Conservation (phyloP, 2,888 invertebrate species). For the Tortricodes alternella region DNA sequence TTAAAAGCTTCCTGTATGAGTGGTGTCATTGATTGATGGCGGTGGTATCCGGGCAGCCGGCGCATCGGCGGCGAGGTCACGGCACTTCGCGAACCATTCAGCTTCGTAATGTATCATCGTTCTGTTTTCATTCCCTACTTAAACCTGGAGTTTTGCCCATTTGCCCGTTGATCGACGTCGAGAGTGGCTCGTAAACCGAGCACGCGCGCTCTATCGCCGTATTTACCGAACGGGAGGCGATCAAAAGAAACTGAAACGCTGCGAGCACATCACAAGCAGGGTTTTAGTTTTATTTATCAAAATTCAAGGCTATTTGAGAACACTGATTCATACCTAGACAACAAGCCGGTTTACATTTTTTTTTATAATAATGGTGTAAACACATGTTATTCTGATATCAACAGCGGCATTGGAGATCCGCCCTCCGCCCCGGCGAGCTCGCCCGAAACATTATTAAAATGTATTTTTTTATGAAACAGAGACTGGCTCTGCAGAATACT, state of each 20-base stretch:
- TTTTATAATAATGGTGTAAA: slow-evolving; percentile 20
- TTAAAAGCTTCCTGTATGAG: slow-evolving; percentile 16
- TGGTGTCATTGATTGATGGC: slow-evolving; percentile 20
- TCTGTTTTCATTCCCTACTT: slow-evolving; percentile 25
- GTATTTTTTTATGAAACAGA: slow-evolving; percentile 20
- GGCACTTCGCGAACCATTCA: background rate
- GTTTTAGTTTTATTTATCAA: slow-evolving; percentile 19
- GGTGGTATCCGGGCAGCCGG: background rate
- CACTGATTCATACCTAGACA: slow-evolving; percentile 19
- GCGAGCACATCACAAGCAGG: slow-evolving; percentile 13
- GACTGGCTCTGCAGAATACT: slow-evolving; percentile 10
- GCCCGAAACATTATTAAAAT: slow-evolving; percentile 10
- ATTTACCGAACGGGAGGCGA: slow-evolving; percentile 26
- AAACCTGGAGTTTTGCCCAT: slow-evolving; percentile 28
- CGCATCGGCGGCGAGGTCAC: background rate
- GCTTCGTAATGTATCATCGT: slow-evolving; percentile 20
- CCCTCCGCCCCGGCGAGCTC: slow-evolving; percentile 1
- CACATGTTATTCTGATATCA: slow-evolving; percentile 18
- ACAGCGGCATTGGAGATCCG: background rate
- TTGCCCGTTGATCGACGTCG: slow-evolving; percentile 18
- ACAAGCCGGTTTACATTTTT: slow-evolving; percentile 10
- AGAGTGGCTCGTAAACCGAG: slow-evolving; percentile 23
- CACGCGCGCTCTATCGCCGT: slow-evolving; percentile 13
- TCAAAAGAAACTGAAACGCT: slow-evolving; percentile 21
- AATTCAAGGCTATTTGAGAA: slow-evolving; percentile 17